Conservation (phyloP, 2,113 vertebrate species). For the Anas platyrhynchos region DNA sequence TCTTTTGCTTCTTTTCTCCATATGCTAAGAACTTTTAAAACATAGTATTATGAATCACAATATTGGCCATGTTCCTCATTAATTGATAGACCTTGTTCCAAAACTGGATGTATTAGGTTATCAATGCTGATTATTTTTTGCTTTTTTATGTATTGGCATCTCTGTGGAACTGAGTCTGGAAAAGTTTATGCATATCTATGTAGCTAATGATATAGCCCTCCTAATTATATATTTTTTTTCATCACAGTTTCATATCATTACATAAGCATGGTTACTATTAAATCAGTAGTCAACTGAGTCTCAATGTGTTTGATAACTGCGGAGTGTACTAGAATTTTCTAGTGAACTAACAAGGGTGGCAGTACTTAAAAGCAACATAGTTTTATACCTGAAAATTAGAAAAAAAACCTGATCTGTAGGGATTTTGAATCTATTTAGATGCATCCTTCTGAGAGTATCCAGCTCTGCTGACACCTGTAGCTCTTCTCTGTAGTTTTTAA, state of each 20-base stretch:
- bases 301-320: neutral
- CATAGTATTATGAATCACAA: neutral
- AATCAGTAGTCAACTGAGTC: neutral
- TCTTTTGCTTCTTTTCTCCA: neutral
- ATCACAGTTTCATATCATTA: neutral
- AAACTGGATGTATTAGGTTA: neutral
- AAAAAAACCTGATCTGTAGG: neutral
- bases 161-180: neutral
- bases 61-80: neutral
- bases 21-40: neutral
- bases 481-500: neutral
- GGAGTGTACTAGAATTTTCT: neutral
- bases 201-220: neutral
- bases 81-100: neutral
- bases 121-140: neutral
- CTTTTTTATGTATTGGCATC: neutral
- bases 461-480: neutral
- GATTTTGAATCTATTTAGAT: neutral
- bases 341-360: rapidly evolving
- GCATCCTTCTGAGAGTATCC: neutral
- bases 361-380: neutral
- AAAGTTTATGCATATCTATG: neutral
- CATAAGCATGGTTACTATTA: neutral
- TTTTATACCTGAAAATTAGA: neutral
- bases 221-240: neutral